A percentile compares a stretch with the other conserved stretches of the same genome.
Evolutionary conservation across 2,888 invertebrate genomes (phyloP).

Genomic region (Nomada ferruginata): DNA sequence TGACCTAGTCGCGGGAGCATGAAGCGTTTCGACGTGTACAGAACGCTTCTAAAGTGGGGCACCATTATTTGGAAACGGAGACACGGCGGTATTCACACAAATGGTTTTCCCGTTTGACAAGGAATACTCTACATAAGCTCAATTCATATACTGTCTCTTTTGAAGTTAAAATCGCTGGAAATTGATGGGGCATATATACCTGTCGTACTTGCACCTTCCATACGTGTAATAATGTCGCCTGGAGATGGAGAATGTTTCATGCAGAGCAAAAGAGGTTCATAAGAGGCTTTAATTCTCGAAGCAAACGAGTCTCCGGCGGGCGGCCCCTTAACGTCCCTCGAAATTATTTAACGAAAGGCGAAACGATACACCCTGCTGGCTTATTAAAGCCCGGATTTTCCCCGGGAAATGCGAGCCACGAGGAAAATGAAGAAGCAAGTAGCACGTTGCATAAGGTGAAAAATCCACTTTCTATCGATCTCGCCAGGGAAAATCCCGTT

Average conservation of each 20-base stretch:
- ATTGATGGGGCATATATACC: neutral
- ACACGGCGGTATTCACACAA: neutral
- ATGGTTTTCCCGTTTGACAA: neutral
- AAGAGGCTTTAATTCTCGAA: constrained; percentile 42
- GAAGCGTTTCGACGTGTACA: neutral
- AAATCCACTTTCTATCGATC: constrained; percentile 14
- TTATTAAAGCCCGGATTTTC: constrained; percentile 43
- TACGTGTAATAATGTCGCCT: neutral
- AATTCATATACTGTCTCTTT: neutral
- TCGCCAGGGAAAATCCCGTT: neutral
- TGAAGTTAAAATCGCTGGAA: no score
- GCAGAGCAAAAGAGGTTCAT: neutral
- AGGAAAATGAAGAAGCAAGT: constrained; percentile 8
- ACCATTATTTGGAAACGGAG: neutral
- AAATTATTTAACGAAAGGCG: constrained; percentile 39
- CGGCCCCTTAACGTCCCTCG: constrained; percentile 24
- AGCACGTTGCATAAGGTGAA: neutral
- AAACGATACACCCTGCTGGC: constrained; percentile 37
- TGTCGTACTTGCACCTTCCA: neutral
- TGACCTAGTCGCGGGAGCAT: neutral
- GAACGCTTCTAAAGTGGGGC: neutral
- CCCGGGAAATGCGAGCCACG: constrained; percentile 4
- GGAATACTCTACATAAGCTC: neutral
- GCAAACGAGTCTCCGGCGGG: constrained; percentile 2
- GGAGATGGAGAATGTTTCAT: neutral